These are phyloP conservation scores for Lacanobia oleracea DNA, from an alignment of 2,888 invertebrate genomes.

Conservation along the genomic window DNA sequence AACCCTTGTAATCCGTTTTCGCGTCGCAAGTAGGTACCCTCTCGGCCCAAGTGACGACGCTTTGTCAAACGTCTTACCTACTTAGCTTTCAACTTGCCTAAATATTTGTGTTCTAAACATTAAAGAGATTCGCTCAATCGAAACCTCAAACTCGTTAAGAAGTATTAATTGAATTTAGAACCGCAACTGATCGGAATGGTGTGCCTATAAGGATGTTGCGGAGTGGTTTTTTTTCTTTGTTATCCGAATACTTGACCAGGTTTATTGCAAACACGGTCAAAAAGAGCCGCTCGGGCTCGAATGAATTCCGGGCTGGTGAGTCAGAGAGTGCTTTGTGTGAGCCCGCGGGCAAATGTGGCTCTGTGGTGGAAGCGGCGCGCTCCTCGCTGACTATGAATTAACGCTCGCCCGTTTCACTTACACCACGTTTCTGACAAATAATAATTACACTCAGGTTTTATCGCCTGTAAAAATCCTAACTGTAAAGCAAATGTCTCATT, in stretches of 20 bases:
- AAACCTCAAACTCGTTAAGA: conserved; percentile 36
- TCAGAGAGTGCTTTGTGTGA: conserved; percentile 66
- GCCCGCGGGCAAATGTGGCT: conserved; percentile 61
- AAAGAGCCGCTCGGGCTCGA: conserved; percentile 60
- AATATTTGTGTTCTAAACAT: conserved; percentile 71
- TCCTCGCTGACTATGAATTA: conserved; percentile 33
- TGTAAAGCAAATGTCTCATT: background rate
- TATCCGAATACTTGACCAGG: conserved; percentile 45
- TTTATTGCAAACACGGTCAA: conserved; percentile 66
- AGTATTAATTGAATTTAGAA: conserved; percentile 44
- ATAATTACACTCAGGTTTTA: conserved; percentile 23
- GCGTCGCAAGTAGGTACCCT: conserved; percentile 76
- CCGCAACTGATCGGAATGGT: conserved; percentile 17
- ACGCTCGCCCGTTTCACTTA: conserved; percentile 18
- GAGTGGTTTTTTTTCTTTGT: conserved; percentile 13
- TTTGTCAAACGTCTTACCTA: conserved; percentile 79
- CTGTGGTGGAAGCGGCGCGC: conserved; percentile 40
- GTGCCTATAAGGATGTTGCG: conserved; percentile 10
- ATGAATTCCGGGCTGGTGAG: conserved; percentile 68
- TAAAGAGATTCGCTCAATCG: conserved; percentile 48
- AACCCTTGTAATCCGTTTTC: conserved; percentile 87
- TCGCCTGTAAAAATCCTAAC: conserved; percentile 12
- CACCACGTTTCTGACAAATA: conserved; percentile 22
- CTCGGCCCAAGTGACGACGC: conserved; percentile 76
- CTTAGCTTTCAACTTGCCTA: conserved; percentile 73